Percentiles rank a stretch among this genome's conserved stretches.
These are phyloP conservation scores for Xenopus petersii DNA, from an alignment of 2,797 vertebrate species.

Conservation along the genomic window DNA sequence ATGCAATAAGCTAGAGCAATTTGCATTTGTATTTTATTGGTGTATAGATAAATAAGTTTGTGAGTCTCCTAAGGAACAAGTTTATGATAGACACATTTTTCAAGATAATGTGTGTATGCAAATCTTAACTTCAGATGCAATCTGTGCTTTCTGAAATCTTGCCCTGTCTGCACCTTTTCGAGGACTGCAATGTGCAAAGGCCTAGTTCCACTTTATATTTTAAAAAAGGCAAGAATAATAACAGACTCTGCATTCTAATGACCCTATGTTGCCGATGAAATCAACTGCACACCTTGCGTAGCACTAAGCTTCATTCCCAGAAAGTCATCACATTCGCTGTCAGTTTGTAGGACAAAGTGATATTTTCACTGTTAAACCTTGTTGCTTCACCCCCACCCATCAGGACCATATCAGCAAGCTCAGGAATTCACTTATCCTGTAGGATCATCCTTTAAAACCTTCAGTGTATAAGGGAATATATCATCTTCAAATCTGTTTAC, in stretches of 20 bases:
- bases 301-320: slow-evolving; percentile 25
- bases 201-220: slow-evolving; percentile 6
- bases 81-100: slow-evolving; percentile 30
- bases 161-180: slow-evolving; percentile 23
- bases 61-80: slow-evolving; percentile 11
- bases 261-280: slow-evolving; percentile 45
- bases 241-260: slow-evolving; percentile 42
- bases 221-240: slow-evolving; percentile 26
- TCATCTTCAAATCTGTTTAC: too few species aligned
- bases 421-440: slow-evolving; percentile 50
- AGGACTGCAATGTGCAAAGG: slow-evolving; percentile 16
- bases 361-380: slow-evolving; percentile 49
- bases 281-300: slow-evolving; percentile 38
- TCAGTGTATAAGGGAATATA: background rate
- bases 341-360: slow-evolving; percentile 32
- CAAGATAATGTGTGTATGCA: slow-evolving; percentile 34
- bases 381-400: slow-evolving; percentile 30
- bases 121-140: slow-evolving; percentile 23
- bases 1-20: slow-evolving; percentile 14
- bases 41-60: slow-evolving; percentile 6
- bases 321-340: background rate
- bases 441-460: slow-evolving; percentile 46
- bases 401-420: slow-evolving; percentile 39
- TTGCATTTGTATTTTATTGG: slow-evolving; percentile 15
- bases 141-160: slow-evolving; percentile 17